Evolutionary conservation across 2,888 invertebrate species (phyloP), one percentile per base, ranked within the genome.

Genomic region (Drosophila algonquin): DNA sequence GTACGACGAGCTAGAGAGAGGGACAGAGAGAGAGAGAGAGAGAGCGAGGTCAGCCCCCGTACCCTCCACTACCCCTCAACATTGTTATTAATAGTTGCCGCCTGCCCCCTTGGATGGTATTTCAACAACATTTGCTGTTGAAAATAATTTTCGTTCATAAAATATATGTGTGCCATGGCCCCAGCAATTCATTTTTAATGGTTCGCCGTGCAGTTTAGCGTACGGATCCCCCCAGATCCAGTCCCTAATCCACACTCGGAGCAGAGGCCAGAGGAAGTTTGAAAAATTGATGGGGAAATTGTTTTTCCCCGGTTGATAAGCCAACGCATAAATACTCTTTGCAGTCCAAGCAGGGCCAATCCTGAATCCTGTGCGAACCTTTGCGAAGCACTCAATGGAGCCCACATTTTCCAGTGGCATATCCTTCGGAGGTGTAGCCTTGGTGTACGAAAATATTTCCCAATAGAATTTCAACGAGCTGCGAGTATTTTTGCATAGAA

Each of bases 61-160:
- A 57, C 53, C 1, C 55, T 24, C 51, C 63, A 44, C 27, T 27
- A 27, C 27, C 30, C 30, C 70, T 50, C 64, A 50, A 61, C 53
- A 63, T 70, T 72, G 81, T 80, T 86, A 86, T 86, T 86, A 86
- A 86, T 86, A 76, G 87, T 77, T 72, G 78, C 77, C 27, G 67
- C 55, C 57, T 35, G 59, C 63, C 60, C 48, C 7, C 48, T 59
- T 67, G 75, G 72, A 71, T 81, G 78, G 81, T 81, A 79, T 78
- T 82, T 80, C 80, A 80, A 75, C 81, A 81, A 71, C 79, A 81
- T 77, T 56, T 81, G 79, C 75, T 55, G 65, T 73, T 54, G 75
- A 80, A 81, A 81, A 80, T 76, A 52, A 73, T 81, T 76, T 73
- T 81, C 76, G 77, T 75, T 82, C 63, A 73, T 78, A 70, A 78